Evolutionary conservation across 1,140 invertebrate species (phyloP).

Genomic region (Trachelipus rathkii): DNA sequence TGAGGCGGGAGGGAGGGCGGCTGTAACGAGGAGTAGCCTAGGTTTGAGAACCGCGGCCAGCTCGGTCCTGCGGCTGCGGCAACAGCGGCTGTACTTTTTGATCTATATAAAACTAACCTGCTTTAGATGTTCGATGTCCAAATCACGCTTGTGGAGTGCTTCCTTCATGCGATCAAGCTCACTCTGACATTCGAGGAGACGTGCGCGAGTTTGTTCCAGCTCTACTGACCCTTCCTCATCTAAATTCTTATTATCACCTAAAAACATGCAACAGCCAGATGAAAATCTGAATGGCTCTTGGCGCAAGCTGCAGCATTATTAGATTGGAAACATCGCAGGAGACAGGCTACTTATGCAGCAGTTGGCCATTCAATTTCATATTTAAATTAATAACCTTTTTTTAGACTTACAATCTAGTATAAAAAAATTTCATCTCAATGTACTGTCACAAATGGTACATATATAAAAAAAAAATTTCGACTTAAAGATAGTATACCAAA

Average conservation of each 20-base stretch:
- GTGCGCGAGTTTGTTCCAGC: constrained; percentile 44
- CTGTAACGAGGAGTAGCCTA: not conserved
- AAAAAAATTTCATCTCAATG: too few relatives aligned
- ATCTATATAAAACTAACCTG: constrained; percentile 31
- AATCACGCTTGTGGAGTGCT: constrained; percentile 34
- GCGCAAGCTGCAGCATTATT: constrained; percentile 4
- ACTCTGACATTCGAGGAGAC: constrained; percentile 44
- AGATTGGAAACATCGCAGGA: not conserved
- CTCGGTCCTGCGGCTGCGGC: constrained; percentile 4
- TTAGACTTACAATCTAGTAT: too few relatives aligned
- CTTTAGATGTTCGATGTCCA: constrained; percentile 32
- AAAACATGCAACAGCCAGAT: constrained; percentile 45
- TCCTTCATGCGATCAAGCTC: constrained; percentile 42
- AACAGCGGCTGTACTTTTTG: not conserved
- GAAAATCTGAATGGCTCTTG: constrained; percentile 23
- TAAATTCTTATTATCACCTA: constrained; percentile 45
- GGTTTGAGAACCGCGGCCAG: not conserved
- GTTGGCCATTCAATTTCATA: not conserved
- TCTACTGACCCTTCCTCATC: constrained; percentile 45
- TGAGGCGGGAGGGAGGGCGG: constrained; percentile 5
- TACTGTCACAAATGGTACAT: too few relatives aligned
- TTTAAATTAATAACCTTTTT: too few relatives aligned
- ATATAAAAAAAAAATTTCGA: too few relatives aligned
- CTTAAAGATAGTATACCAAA: too few relatives aligned
- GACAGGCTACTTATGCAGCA: not conserved